A percentile compares a stretch with the other conserved stretches of the same genome.
Evolutionary conservation across 64 coral and sea anemone genomes (phyloP).

Genomic region (Porites lutea): DNA sequence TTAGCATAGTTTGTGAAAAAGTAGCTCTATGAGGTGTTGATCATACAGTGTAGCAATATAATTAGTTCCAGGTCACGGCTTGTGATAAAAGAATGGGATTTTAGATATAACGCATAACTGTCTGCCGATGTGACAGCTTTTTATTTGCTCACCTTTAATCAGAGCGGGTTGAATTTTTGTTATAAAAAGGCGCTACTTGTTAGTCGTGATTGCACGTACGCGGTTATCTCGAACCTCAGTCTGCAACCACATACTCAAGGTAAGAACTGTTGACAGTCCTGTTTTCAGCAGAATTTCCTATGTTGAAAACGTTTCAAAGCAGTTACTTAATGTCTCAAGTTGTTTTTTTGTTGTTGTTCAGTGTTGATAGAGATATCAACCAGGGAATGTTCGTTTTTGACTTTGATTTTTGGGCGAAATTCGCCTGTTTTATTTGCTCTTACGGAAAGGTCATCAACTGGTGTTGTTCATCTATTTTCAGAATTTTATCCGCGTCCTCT

Average conservation of each 20-base stretch:
- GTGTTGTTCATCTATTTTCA: neutral
- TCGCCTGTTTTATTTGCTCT: no score
- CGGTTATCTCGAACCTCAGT: neutral
- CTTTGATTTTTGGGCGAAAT: neutral
- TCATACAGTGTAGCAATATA: no score
- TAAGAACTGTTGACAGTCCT: neutral
- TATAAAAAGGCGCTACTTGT: neutral
- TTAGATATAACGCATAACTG: conserved; percentile 2
- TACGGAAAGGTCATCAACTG: no score
- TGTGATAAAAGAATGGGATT: neutral
- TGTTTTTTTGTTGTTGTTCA: neutral
- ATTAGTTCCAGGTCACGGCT: no score
- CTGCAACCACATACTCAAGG: conserved; percentile 1
- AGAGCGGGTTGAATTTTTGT: neutral
- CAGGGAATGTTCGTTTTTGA: neutral
- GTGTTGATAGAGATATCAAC: neutral
- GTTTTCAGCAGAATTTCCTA: neutral
- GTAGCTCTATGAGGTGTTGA: no score
- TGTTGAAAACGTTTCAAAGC: neutral
- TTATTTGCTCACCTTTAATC: conserved; percentile 1
- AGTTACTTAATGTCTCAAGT: neutral
- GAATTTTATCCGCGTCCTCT: neutral
- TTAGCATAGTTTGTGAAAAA: no score
- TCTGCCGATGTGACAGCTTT: neutral
- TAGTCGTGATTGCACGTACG: neutral